These are phyloP conservation scores for Neoascia interrupta DNA, from an alignment of 2,888 invertebrate species.

Conservation along the genomic window DNA sequence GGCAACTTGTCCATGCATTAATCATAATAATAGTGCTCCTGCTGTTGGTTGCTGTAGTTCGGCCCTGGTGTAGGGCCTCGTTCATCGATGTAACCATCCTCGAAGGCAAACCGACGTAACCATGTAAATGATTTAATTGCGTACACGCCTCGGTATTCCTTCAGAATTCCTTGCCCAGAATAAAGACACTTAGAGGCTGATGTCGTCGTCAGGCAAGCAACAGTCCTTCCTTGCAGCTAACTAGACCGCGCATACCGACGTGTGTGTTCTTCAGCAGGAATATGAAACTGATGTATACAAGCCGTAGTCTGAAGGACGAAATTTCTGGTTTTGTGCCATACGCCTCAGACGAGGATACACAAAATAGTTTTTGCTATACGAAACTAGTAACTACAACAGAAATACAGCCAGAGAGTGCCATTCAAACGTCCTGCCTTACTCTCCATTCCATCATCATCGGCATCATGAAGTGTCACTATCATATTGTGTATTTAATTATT, in stretches of 20 bases:
- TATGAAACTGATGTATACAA: background rate
- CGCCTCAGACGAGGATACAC: background rate
- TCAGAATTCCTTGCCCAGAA: conserved; percentile 15
- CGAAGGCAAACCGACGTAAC: conserved; percentile 25
- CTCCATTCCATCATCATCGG: conserved; percentile 34
- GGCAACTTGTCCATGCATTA: conserved; percentile 51
- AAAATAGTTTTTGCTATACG: conserved; percentile 22
- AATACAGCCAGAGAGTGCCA: too few species aligned
- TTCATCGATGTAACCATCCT: conserved; percentile 29
- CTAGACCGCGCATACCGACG: too few species aligned
- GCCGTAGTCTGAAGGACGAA: conserved; percentile 23
- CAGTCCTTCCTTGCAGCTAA: too few species aligned
- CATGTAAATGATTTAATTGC: conserved; percentile 58
- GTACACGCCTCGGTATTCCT: conserved; percentile 38
- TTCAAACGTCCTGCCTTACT: conserved; percentile 30
- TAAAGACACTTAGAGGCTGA: conserved; percentile 45
- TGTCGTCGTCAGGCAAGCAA: conserved; percentile 39
- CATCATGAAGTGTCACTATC: conserved; percentile 53
- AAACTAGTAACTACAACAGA: conserved; percentile 48
- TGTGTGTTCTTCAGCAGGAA: too few species aligned
- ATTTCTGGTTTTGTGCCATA: background rate
- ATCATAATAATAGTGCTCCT: conserved; percentile 62
- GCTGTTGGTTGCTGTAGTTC: conserved; percentile 18
- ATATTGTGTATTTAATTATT: conserved; percentile 67
- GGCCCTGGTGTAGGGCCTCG: background rate